Evolutionary conservation across 2,113 vertebrate species (phyloP).

Genomic region (Phaetusa simplex): DNA sequence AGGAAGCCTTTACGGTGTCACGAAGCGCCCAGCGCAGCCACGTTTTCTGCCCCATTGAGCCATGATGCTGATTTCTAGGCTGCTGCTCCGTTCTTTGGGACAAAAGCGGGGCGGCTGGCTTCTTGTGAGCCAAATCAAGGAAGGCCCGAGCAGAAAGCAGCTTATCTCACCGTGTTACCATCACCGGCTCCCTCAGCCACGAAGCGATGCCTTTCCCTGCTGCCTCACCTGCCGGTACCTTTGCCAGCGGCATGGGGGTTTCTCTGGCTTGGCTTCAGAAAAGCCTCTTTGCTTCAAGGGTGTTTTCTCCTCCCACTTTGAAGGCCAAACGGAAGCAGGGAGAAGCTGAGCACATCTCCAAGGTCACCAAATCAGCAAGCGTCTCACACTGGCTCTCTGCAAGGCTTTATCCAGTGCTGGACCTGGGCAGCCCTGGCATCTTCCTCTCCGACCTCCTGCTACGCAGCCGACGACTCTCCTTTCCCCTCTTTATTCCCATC

Average conservation of each 20-base stretch:
- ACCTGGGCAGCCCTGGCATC: neutral
- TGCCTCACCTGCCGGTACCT: rapidly evolving
- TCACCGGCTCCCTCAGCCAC: rapidly evolving
- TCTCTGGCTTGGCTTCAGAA: neutral
- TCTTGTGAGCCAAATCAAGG: neutral
- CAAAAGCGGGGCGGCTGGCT: neutral
- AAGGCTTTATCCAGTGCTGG: neutral
- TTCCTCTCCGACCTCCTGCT: neutral
- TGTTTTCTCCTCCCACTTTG: neutral
- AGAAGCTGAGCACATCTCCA: neutral
- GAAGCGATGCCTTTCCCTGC: neutral
- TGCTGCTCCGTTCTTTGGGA: neutral
- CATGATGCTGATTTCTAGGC: neutral
- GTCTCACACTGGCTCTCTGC: neutral
- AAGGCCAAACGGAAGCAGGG: neutral
- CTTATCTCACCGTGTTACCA: rapidly evolving
- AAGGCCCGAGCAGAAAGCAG: neutral
- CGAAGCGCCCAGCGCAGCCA: rapidly evolving
- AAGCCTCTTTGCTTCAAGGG: neutral
- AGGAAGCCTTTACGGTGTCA: neutral
- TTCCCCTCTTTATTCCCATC: neutral
- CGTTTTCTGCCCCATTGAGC: neutral
- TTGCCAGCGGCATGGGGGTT: rapidly evolving
- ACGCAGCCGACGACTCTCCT: rapidly evolving
- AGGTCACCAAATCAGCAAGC: neutral